Evolutionary conservation across 2,888 invertebrate genomes (phyloP), one percentile per base, ranked within the genome.

Genomic region (Colletes collaris): DNA sequence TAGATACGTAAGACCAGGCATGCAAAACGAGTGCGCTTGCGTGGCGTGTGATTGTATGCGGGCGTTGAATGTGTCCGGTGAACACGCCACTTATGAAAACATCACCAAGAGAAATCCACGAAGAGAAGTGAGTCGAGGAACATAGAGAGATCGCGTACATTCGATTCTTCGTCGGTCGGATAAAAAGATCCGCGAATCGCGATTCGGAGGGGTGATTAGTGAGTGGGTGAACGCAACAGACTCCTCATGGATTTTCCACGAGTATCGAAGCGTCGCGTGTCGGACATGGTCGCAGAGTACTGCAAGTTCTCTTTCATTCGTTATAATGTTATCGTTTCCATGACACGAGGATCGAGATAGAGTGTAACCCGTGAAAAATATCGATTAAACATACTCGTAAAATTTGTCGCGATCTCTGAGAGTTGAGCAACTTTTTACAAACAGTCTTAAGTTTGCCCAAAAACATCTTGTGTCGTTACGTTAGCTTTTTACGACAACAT

Each of bases 161-260:
- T 50, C 27, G n/a, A 27, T 65, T 1, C n/a, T 16, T 10, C 11
- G 3, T 35, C 10, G 44, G 40, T 40, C 40, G 40, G 7, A 40
- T 40, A 2, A 40, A 40, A 7, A 27, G 27, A 40, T 7, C 8
- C 10, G 44, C 8, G 8, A 8, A 46, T 46, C 44, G 44, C 11
- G 53, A 27, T 27, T 10, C 52, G 2, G 46, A 13, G 13, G 13
- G 52, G 60, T 56, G 63, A 71, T 58, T 10, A 53, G 60, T 58
- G 62, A 56, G 49, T 19, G 70, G 27, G 27, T 65, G 52, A 53
- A 62, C 10, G 10, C 10, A 11, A 52, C n/a, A 50, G 40, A 4
- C 8, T 49, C 8, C 11, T 56, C 1, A 60, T 50, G 40, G 53
- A 78, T 44, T 19, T 19, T 13, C 27, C 35, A 50, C 5, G 35